A percentile compares a stretch with the other conserved stretches of the same genome.
phyloP scores from a whole-genome alignment of 53 echinoderm and acorn worm species.

The Antedon mediterranea region DNA sequence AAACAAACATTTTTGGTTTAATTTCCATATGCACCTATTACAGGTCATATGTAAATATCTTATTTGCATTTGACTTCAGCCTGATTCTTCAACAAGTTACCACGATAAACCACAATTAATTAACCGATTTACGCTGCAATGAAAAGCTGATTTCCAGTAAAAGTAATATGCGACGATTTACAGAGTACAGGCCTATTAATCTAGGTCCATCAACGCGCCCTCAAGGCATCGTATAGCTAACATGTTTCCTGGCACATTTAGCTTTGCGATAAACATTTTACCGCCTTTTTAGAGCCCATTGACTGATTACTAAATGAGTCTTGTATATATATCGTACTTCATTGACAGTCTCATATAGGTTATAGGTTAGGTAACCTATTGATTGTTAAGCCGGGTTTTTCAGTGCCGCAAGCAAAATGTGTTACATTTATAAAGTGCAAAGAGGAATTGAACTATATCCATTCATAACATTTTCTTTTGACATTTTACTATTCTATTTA shows the following conservation, averaged over 20 bases:
- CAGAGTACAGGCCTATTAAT: not conserved
- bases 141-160: not conserved
- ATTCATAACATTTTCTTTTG: too few species aligned
- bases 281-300: not conserved
- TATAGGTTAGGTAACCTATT: too few species aligned
- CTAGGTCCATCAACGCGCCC: not conserved
- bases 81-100: not conserved
- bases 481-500: too few species aligned
- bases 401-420: too few species aligned
- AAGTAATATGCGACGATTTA: not conserved
- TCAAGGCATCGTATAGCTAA: not conserved
- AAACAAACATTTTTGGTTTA: too few species aligned
- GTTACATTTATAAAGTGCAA: too few species aligned
- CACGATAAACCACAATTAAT: not conserved
- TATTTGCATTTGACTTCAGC: not conserved
- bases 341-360: too few species aligned
- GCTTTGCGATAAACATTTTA: not conserved
- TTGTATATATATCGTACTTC: too few species aligned
- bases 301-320: not conserved
- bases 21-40: too few species aligned
- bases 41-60: too few species aligned
- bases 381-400: too few species aligned
- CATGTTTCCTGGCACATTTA: not conserved
- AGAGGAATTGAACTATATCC: too few species aligned
- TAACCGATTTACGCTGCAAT: not conserved